A percentile compares a stretch with the other conserved stretches of the same genome.
Conservation (phyloP, 2,888 invertebrate genomes). For the Dichetophora obliterata region DNA sequence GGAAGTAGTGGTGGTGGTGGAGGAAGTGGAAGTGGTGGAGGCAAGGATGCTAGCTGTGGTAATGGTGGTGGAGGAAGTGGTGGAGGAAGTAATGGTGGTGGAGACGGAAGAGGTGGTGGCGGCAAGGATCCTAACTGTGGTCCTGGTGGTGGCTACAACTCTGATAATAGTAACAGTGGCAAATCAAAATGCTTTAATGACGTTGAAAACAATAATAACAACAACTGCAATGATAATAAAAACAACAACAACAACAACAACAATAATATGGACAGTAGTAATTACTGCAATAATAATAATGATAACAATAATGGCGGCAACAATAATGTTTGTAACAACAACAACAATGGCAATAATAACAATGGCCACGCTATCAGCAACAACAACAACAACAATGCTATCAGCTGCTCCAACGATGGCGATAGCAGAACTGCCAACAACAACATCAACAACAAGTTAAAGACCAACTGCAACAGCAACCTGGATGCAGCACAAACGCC, state of each 20-base stretch:
- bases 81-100: neutral
- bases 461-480: neutral
- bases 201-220: neutral
- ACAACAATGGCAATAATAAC: neutral
- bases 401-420: too few species aligned
- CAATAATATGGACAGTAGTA: neutral
- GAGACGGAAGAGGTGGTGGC: neutral
- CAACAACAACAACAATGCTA: neutral
- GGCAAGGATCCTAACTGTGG: neutral
- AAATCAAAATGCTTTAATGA: neutral
- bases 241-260: neutral
- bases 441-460: neutral
- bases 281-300: neutral
- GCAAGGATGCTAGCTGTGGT: neutral
- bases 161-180: neutral
- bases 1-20: neutral
- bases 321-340: neutral
- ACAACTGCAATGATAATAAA: neutral
- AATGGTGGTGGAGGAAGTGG: neutral
- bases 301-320: neutral
- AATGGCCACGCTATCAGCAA: neutral
- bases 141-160: neutral
- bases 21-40: neutral
- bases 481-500: constrained; percentile 22
- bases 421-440: neutral